These are phyloP conservation scores for Ephialtes manifestator DNA, from an alignment of 2,888 invertebrate genomes.

Conservation along the genomic window DNA sequence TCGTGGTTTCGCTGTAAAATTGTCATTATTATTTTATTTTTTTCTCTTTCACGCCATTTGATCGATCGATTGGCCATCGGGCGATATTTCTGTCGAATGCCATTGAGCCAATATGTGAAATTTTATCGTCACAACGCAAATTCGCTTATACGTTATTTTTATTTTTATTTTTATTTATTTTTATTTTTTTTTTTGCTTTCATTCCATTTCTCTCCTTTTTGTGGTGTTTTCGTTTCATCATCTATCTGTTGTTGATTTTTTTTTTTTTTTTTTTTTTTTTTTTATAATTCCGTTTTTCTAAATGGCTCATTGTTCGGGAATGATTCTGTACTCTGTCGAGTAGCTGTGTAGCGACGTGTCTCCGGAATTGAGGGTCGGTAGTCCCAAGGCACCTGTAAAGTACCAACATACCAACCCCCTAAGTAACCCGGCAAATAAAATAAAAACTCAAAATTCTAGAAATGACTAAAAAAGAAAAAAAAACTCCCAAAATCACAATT, in stretches of 20 bases:
- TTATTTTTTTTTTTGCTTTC: background rate
- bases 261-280: conserved; percentile 37
- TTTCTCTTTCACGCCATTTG: conserved; percentile 26
- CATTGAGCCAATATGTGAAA: conserved; percentile 6
- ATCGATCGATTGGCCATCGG: conserved; percentile 46
- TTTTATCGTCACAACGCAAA: conserved; percentile 12
- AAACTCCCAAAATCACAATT: conserved; percentile 32
- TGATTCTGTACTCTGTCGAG: conserved; percentile 83
- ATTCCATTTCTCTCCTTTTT: conserved; percentile 27
- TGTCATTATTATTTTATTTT: conserved; percentile 11
- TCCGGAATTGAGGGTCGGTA: conserved; percentile 81
- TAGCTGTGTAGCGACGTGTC: conserved; percentile 82
- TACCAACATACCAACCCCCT: conserved; percentile 81
- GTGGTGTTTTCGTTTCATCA: conserved; percentile 35
- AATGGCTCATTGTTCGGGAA: conserved; percentile 81
- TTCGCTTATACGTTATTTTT: background rate
- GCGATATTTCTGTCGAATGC: conserved; percentile 19
- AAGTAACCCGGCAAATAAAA: conserved; percentile 75
- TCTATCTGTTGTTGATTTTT: conserved; percentile 13
- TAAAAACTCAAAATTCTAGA: conserved; percentile 41
- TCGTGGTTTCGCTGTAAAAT: conserved; percentile 18
- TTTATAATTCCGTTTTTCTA: conserved; percentile 39
- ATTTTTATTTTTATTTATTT: too few relatives aligned
- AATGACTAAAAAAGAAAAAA: conserved; percentile 3
- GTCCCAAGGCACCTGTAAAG: conserved; percentile 83